Base-by-base conservation (phyloP, 2,113 vertebrate species). In the Mus spicilegus region DNA sequence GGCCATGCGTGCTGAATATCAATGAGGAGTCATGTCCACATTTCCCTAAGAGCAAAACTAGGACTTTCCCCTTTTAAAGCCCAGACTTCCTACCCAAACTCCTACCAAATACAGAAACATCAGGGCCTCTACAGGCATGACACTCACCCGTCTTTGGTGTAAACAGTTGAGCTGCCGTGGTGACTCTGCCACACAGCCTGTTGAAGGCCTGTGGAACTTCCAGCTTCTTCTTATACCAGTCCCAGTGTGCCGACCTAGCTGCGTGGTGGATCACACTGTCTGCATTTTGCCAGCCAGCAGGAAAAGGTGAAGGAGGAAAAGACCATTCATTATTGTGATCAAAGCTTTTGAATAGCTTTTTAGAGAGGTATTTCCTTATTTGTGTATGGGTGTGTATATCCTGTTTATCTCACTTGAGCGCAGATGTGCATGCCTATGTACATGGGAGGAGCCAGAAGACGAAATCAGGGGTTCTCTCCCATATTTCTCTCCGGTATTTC, bases 21-120 rank as follows among this genome's bases (percentile, higher is more conserved):
- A 97, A 97, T 86, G 46, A 90, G 88, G 78, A 56, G 88, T 92
- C 76, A 89, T 73, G 92, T 77, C 81, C 67, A 63, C 58, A 39
- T 73, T 86, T 89, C 33, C n/a, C 67, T 72, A 78, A 36, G 8
- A 93, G 89, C 58, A 54, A 65, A 90, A 5, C 16, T n/a, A 90
- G 65, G 42, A 12, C 36, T 69, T 93, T 93, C 46, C 70, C 12
- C 90, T 67, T 72, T 89, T 75, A 28, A 81, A 33, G 33, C 42
- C 78, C 69, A 58, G 58, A 94, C 22, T 92, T 96, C 9, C 69
- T 33, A 56, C 10, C 14, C 22, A 91, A 39, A 39, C 58, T n/a
- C 54, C 80, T 61, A 61, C 36, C 5, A 8, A 46, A 91, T 63
- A 49, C n/a, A 91, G 12, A 87, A 89, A 78, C 7, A 80, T 39